Evolutionary conservation across 2,797 vertebrate species (phyloP), one percentile per base, ranked within the genome.

Genomic region (Clarias laeviceps): DNA sequence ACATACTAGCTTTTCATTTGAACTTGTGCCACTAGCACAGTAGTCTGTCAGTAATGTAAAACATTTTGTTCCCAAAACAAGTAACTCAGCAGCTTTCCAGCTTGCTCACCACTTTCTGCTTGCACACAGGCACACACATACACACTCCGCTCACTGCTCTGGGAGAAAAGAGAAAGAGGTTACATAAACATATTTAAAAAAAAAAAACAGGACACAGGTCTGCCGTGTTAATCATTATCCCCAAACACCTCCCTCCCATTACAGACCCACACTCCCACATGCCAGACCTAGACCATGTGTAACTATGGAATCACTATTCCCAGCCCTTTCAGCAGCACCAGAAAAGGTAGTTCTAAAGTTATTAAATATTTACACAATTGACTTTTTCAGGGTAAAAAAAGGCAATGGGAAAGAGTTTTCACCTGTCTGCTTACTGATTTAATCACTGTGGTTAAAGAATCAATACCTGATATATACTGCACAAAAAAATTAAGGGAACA

Each of bases 71-170:
- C 62, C 32, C 61, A 65, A 65, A 80, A 11, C 37, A 50, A 40
- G 59, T 29, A 65, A 80, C 34, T 18, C 27, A 65, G 14, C 78
- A 59, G 29, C 29, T 77, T 34, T 32, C 27, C 17, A 57, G 70
- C 17, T 76, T 76, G 74, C 54, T 12, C 76, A 78, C 29, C 24
- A 80, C n/a, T 80, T 80, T 80, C 40, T 45, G 3, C 34, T 80
- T 37, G 40, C 80, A 32, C 22, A 81, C n/a, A 40, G 14, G 5
- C 20, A 37, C 34, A 79, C 34, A 45, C 32, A 40, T 8, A 62
- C 3, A 79, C 32, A 62, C 77, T 29, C 7, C 54, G 37, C 61
- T 45, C 61, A 50, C 61, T 50, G 61, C 24, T 65, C 18, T 80
- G 20, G 40, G 62, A 80, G 22, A 80, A 76, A 57, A 22, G 29